phyloP scores from a whole-genome alignment of 2,113 vertebrate species.

The Xenopus laevis region DNA sequence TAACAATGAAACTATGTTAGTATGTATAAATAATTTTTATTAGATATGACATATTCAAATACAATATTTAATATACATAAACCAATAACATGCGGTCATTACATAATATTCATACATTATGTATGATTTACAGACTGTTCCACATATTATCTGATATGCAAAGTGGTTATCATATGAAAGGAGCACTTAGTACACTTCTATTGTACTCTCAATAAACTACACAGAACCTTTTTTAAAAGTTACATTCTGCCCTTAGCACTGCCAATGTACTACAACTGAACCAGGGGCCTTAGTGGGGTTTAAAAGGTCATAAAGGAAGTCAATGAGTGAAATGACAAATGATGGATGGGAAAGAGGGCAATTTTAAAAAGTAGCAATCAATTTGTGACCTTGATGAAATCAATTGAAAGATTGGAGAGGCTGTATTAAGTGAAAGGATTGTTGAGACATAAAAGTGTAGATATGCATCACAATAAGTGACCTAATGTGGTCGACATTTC shows the following conservation, averaged over 20 bases:
- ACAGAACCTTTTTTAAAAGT: no score
- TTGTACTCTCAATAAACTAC: no score
- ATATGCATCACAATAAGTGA: background rate
- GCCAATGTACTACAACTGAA: background rate
- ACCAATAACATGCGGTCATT: no score
- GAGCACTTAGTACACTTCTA: no score
- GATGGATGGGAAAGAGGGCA: conserved; percentile 58
- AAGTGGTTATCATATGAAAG: no score
- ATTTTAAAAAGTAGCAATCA: conserved; percentile 53
- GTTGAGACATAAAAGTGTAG: background rate
- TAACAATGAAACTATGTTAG: no score
- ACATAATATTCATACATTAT: no score
- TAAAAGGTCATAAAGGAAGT: conserved; percentile 14
- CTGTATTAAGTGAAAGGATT: background rate
- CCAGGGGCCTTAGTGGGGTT: background rate
- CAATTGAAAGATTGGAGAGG: background rate
- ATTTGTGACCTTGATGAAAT: conserved; percentile 51
- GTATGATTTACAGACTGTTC: no score
- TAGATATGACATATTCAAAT: no score
- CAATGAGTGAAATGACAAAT: conserved; percentile 24
- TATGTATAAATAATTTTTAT: no score
- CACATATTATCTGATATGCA: no score
- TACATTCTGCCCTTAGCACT: background rate
- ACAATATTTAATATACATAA: no score
- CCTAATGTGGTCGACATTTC: background rate